phyloP scores from a whole-genome alignment of 35 echinoderm and acorn worm genomes.

The Ptychodera flava region DNA sequence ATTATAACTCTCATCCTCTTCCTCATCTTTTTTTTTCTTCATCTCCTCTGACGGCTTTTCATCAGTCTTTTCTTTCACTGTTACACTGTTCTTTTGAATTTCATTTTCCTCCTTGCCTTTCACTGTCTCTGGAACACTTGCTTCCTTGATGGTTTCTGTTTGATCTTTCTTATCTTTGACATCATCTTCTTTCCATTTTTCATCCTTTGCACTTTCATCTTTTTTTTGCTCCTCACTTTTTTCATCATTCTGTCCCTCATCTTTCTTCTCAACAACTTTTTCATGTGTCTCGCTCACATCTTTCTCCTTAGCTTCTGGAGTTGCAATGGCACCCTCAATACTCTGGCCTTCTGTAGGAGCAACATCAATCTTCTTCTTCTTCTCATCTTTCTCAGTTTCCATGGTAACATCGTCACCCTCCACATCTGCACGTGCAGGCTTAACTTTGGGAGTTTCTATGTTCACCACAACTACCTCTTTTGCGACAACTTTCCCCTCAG shows the following conservation, averaged over 20 bases:
- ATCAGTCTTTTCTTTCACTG: constrained; percentile 16
- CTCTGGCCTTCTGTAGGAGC: constrained; percentile 9
- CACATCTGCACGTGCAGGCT: constrained; percentile 4
- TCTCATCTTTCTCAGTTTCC: constrained; percentile 24
- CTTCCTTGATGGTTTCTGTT: constrained; percentile 34
- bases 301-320: too few species aligned
- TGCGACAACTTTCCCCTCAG: background rate
- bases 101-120: background rate
- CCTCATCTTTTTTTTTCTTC: constrained; percentile 11
- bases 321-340: too few species aligned
- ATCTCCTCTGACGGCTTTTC: constrained; percentile 8
- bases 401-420: background rate
- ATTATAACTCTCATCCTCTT: constrained; percentile 66
- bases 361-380: too few species aligned
- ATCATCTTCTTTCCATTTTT: background rate
- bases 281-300: background rate
- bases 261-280: constrained; percentile 13
- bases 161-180: constrained; percentile 32
- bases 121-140: constrained; percentile 1
- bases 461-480: constrained; percentile 11
- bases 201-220: background rate
- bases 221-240: background rate
- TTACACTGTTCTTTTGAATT: background rate
- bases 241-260: background rate
- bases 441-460: background rate